phyloP scores from a whole-genome alignment of 2,797 vertebrate species.

The Peromyscus nudipes region DNA sequence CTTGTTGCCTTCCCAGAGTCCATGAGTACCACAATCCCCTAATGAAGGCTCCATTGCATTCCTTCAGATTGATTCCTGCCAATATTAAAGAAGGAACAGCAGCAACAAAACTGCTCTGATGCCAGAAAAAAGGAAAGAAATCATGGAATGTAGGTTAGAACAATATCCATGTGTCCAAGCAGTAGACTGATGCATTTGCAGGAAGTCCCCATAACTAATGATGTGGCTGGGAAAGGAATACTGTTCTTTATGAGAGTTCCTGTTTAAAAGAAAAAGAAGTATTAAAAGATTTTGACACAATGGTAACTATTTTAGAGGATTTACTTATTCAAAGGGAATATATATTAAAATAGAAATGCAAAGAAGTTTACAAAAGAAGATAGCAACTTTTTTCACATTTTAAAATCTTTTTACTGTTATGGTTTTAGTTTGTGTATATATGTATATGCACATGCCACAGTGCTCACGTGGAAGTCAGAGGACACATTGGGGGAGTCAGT shows the following conservation, averaged over 20 bases:
- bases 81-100: constrained; percentile 81
- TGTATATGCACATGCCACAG: not conserved
- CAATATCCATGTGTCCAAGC: constrained; percentile 66
- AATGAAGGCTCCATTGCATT: constrained; percentile 81
- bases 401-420: not conserved
- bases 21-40: constrained; percentile 74
- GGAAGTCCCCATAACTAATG: constrained; percentile 66
- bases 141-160: constrained; percentile 71
- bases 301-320: constrained; percentile 72
- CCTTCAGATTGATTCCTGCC: constrained; percentile 82
- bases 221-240: constrained; percentile 52
- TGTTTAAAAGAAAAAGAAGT: constrained; percentile 33
- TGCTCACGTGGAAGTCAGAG: not conserved
- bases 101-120: constrained; percentile 80
- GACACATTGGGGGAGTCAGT: not conserved
- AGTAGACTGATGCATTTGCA: constrained; percentile 63
- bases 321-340: constrained; percentile 60
- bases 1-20: constrained; percentile 80
- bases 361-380: constrained; percentile 20
- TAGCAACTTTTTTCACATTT: not conserved
- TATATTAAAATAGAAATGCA: constrained; percentile 14
- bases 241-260: constrained; percentile 49
- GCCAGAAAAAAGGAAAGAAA: constrained; percentile 76
- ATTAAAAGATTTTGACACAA: constrained; percentile 66
- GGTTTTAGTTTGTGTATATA: not conserved